Base-by-base conservation (phyloP, 1,140 invertebrate genomes). In the Cydia strobilella region DNA sequence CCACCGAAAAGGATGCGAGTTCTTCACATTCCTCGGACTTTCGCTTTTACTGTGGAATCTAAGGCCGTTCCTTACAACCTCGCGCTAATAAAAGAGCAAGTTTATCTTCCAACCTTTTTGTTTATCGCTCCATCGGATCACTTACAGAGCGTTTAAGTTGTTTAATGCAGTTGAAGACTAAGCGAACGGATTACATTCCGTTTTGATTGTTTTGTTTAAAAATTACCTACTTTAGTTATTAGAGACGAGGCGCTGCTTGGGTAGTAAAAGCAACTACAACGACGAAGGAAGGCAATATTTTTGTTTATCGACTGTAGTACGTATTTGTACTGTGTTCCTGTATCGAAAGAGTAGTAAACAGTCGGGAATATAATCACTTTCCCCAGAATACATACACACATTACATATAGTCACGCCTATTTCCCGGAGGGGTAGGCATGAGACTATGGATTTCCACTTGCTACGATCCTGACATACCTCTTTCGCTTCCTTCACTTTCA, bases 31-130 rank as follows among this genome's bases (percentile, higher is more conserved):
- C 65, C 65, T 42, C 18, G 2, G 65, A 18, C 65, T 69, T 69
- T 69, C 65, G 65, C 65, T 69, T 69, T 69, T 35, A 69, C 65
- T 15, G 27, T 35, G 65, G 27, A 69, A 18, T 69, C 65, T 69
- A 18, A 69, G 31, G 65, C 31, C 27, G n/a, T 69, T 69, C 65
- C 65, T 69, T 69, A 69, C 54, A 59, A 23, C 54, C 54, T 23
- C 54, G 20, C 54, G 9, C 54, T 59, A 59, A 59, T 59, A 59
- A 59, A 23, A 59, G 51, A 20, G 4, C 18, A 9, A 59, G 54
- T 59, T 59, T 59, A 59, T 59, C 54, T 23, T 12, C 9, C 7
- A 1, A 59, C 23, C 54, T 23, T 20, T 59, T 59, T 59, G 54
- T 23, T 59, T 59, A 59, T 59, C 54, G 18, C n/a, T 23, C 54